Percentiles rank a stretch among this genome's conserved stretches.
phyloP scores from a whole-genome alignment of 2,888 invertebrate species.

The Amblyjoppa fuscipennis region DNA sequence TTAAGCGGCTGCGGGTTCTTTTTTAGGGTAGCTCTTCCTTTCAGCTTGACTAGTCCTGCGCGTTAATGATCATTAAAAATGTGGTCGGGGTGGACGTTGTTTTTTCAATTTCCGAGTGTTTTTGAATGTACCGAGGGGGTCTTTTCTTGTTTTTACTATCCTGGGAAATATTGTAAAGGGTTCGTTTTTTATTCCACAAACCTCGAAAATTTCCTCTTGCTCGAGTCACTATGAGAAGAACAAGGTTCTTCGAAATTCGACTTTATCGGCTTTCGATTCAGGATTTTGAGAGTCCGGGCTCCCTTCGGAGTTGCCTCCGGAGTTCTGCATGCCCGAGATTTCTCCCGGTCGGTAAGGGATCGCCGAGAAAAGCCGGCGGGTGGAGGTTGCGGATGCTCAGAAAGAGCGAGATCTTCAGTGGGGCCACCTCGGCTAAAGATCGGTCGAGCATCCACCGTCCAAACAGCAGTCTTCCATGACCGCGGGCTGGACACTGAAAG shows the following conservation, averaged over 20 bases:
- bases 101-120: conserved; percentile 40
- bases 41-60: conserved; percentile 56
- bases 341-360: conserved; percentile 65
- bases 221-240: not conserved
- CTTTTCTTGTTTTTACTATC: conserved; percentile 9
- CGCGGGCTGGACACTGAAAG: conserved; percentile 45
- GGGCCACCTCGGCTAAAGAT: conserved; percentile 29
- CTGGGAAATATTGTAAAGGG: conserved; percentile 12
- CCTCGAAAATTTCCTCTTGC: not conserved
- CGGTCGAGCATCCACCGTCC: conserved; percentile 65
- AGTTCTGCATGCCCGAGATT: conserved; percentile 43
- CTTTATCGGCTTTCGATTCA: conserved; percentile 69
- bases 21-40: conserved; percentile 37
- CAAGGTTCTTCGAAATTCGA: conserved; percentile 54
- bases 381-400: not conserved
- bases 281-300: conserved; percentile 49
- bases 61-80: conserved; percentile 61
- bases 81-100: conserved; percentile 29
- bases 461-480: conserved; percentile 49
- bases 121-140: conserved; percentile 8
- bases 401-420: conserved; percentile 12
- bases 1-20: conserved; percentile 34
- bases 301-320: conserved; percentile 33
- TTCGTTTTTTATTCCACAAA: not conserved
- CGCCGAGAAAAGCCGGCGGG: conserved; percentile 58